Evolutionary conservation across 1,140 invertebrate genomes (phyloP).

Genomic region (Hyposmocoma kahamanoa): DNA sequence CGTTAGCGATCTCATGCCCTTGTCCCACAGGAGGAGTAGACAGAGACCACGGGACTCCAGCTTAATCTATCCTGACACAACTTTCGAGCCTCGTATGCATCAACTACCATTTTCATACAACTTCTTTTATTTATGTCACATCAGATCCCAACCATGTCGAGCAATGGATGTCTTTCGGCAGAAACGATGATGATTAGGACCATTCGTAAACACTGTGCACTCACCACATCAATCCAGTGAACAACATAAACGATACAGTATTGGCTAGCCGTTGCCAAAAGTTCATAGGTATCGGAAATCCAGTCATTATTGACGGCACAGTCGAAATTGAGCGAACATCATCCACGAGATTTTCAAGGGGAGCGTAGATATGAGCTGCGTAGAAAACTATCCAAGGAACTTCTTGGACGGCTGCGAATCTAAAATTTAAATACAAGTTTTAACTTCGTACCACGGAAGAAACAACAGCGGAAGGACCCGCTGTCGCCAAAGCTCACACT

Average conservation of each 20-base stretch:
- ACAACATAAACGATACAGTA: slow-evolving; percentile 14
- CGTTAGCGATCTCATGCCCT: too few relatives aligned
- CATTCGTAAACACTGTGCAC: slow-evolving; percentile 15
- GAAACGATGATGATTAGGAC: too few relatives aligned
- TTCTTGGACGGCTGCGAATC: slow-evolving; percentile 37
- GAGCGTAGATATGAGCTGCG: slow-evolving; percentile 20
- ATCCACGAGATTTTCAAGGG: slow-evolving; percentile 32
- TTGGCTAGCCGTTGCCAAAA: slow-evolving; percentile 28
- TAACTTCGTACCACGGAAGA: too few relatives aligned
- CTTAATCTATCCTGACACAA: too few relatives aligned
- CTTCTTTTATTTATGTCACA: too few relatives aligned
- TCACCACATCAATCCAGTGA: slow-evolving; percentile 20
- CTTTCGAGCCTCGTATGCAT: too few relatives aligned
- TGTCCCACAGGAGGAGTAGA: too few relatives aligned
- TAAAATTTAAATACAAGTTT: slow-evolving; percentile 3
- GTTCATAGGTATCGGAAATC: slow-evolving; percentile 30
- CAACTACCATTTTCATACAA: too few relatives aligned
- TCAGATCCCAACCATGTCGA: too few relatives aligned
- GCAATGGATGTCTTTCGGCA: too few relatives aligned
- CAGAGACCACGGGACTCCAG: too few relatives aligned
- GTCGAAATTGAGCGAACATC: slow-evolving; percentile 26
- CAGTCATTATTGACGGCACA: slow-evolving; percentile 21
- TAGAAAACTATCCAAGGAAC: slow-evolving; percentile 41
- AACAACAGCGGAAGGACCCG: too few relatives aligned
- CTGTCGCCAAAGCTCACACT: background rate